A percentile compares a stretch with the other conserved stretches of the same genome.
These are phyloP conservation scores for Apis florea DNA, from an alignment of 1,140 invertebrate genomes.

Conservation along the genomic window DNA sequence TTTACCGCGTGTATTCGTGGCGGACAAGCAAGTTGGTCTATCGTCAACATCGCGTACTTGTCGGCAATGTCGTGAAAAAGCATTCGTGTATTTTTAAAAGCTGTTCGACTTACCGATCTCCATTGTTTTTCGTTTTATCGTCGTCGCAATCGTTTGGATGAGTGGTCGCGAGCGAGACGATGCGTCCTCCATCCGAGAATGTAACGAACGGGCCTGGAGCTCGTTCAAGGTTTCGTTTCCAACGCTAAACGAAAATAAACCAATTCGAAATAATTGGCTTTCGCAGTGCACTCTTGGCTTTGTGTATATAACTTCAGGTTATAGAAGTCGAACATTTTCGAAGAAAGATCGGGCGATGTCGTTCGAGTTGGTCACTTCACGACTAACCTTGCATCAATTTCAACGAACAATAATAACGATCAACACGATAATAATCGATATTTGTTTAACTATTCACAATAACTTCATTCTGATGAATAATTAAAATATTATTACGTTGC, in stretches of 20 bases:
- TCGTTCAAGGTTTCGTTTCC: background rate
- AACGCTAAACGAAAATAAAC: conserved; percentile 8
- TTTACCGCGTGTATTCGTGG: conserved; percentile 38
- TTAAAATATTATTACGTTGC: background rate
- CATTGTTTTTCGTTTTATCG: conserved; percentile 17
- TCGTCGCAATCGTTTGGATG: background rate
- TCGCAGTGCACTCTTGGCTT: background rate
- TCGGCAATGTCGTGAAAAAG: conserved; percentile 9
- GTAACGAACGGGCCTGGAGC: background rate
- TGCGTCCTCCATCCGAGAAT: background rate
- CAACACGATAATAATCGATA: background rate
- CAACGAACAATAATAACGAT: background rate
- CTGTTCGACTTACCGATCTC: background rate
- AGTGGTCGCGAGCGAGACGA: background rate
- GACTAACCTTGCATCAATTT: background rate
- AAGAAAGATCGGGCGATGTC: background rate
- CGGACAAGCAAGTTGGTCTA: background rate
- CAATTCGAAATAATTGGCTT: background rate
- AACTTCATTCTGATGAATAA: background rate
- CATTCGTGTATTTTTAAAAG: conserved; percentile 34
- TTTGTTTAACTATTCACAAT: background rate
- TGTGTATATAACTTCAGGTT: background rate
- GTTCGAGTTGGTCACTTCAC: background rate
- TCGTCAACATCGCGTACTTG: background rate
- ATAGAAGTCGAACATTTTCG: background rate